Percentiles rank a stretch among this genome's conserved stretches.
These are phyloP conservation scores for Catamblyrhynchus diadema DNA, from an alignment of 2,797 vertebrate species.

Conservation along the genomic window DNA sequence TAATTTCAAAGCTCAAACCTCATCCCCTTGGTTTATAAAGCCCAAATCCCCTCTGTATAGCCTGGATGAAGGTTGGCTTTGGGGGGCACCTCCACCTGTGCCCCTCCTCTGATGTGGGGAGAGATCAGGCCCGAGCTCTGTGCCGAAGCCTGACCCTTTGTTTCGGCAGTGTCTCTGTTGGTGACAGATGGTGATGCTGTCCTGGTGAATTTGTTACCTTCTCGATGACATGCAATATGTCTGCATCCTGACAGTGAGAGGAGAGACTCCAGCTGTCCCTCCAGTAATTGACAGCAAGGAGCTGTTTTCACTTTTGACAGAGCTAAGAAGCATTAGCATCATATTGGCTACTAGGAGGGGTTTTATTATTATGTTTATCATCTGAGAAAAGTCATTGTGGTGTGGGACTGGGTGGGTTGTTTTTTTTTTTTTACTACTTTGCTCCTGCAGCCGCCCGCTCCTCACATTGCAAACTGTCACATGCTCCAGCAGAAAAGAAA, in stretches of 20 bases:
- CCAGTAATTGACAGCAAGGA: conserved; percentile 74
- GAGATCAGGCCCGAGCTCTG: conserved; percentile 55
- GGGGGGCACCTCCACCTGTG: not conserved
- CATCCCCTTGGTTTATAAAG: not conserved
- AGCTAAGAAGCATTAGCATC: conserved; percentile 74
- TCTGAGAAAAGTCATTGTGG: conserved; percentile 47
- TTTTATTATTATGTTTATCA: conserved; percentile 66
- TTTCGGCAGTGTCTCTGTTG: conserved; percentile 72
- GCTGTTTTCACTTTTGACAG: conserved; percentile 73
- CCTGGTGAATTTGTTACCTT: conserved; percentile 90
- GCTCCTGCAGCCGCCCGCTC: not conserved
- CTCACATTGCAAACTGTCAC: not conserved
- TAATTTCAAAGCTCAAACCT: not conserved
- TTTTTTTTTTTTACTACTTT: not conserved
- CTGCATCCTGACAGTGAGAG: conserved; percentile 82
- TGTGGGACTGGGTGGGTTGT: not conserved
- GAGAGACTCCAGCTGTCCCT: conserved; percentile 87
- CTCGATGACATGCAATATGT: conserved; percentile 89
- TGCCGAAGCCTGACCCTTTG: conserved; percentile 78
- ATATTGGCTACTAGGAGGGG: conserved; percentile 60
- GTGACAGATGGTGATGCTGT: conserved; percentile 90
- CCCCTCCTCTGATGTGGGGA: not conserved
- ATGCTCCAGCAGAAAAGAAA: conserved; percentile 35
- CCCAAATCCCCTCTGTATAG: not conserved
- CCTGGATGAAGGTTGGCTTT: rapidly evolving